Percentiles rank a stretch among this genome's conserved stretches.
Evolutionary conservation across 1,140 invertebrate species (phyloP).

Genomic region (Drosophila athabasca): DNA sequence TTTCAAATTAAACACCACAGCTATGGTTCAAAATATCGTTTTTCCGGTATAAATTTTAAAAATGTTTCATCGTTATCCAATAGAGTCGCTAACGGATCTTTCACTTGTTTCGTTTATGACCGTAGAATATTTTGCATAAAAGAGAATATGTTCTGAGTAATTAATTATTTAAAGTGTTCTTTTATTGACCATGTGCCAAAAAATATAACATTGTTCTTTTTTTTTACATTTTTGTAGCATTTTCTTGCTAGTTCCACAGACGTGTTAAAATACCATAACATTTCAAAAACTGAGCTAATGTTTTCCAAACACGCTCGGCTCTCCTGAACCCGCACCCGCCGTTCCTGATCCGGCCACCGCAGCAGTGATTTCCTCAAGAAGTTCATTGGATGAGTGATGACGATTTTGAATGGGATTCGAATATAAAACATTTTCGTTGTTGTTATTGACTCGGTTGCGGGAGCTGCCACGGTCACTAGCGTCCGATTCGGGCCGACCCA

Average conservation of each 20-base stretch:
- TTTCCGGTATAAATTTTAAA: too few species aligned
- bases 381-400: conserved; percentile 73
- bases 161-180: too few species aligned
- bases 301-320: conserved; percentile 69
- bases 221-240: conserved; percentile 71
- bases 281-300: conserved; percentile 39
- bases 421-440: conserved; percentile 47
- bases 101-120: too few species aligned
- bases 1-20: too few species aligned
- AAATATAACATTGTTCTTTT: conserved; percentile 32
- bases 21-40: too few species aligned
- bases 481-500: conserved; percentile 50
- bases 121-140: too few species aligned
- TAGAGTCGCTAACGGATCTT: too few species aligned
- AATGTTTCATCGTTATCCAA: too few species aligned
- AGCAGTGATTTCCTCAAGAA: conserved; percentile 67
- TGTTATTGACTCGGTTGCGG: conserved; percentile 25
- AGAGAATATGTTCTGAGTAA: too few species aligned
- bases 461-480: conserved; percentile 7
- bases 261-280: background rate
- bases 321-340: conserved; percentile 33
- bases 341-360: conserved; percentile 21
- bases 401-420: conserved; percentile 43
- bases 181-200: conserved; percentile 8
- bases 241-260: conserved; percentile 59